These are phyloP conservation scores for Rosalia funebris DNA, from an alignment of 2,888 invertebrate genomes.

Conservation along the genomic window DNA sequence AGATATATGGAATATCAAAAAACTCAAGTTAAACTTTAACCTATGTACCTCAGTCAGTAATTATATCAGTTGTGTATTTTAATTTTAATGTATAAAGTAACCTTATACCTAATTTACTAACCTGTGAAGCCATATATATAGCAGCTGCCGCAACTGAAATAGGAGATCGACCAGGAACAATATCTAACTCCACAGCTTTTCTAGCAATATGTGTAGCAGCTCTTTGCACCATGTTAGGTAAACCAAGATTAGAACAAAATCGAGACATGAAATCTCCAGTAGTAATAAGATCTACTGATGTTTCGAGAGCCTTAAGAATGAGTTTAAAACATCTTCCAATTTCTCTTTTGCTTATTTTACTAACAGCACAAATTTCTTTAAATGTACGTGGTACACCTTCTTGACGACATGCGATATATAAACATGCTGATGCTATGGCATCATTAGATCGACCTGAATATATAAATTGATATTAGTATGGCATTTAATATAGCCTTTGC, in stretches of 20 bases:
- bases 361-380: constrained; percentile 99
- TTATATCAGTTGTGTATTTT: too few relatives aligned
- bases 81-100: too few relatives aligned
- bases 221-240: constrained; percentile 88
- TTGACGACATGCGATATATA: constrained; percentile 98
- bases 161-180: constrained; percentile 97
- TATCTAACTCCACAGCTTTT: constrained; percentile 95
- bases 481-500: too few relatives aligned
- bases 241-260: constrained; percentile 95
- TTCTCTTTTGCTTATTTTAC: constrained; percentile 98
- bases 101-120: too few relatives aligned
- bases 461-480: too few relatives aligned
- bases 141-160: constrained; percentile 99
- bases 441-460: constrained; percentile 82
- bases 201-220: constrained; percentile 97
- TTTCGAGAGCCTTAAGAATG: constrained; percentile 94
- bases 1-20: too few relatives aligned
- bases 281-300: constrained; percentile 96
- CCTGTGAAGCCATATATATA: constrained; percentile 98
- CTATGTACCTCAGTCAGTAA: too few relatives aligned
- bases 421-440: constrained; percentile 97
- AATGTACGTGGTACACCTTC: constrained; percentile 99
- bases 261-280: constrained; percentile 99
- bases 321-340: constrained; percentile 98
- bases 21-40: too few relatives aligned